A percentile compares a stretch with the other conserved stretches of the same genome.
Conservation (phyloP, 2,888 invertebrate genomes). For the Priocnemis perturbator region DNA sequence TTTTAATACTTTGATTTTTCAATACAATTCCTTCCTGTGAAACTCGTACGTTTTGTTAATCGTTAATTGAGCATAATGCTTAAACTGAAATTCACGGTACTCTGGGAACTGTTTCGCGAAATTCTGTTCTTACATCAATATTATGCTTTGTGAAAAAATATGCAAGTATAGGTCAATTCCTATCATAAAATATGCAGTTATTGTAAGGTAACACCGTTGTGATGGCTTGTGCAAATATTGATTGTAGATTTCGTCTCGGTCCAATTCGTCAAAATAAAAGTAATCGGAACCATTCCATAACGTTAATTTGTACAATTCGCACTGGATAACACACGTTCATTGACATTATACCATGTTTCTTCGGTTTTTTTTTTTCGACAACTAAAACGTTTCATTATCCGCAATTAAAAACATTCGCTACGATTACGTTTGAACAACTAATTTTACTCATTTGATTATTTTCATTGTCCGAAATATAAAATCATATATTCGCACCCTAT, state of each 20-base stretch:
- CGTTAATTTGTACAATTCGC: constrained; percentile 13
- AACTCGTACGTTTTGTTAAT: constrained; percentile 43
- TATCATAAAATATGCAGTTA: constrained; percentile 53
- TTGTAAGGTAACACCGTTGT: constrained; percentile 31
- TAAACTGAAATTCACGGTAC: constrained; percentile 43
- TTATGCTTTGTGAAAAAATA: constrained; percentile 67
- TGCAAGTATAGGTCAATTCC: constrained; percentile 63
- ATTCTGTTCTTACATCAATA: constrained; percentile 30
- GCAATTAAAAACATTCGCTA: constrained; percentile 20
- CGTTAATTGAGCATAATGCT: constrained; percentile 58
- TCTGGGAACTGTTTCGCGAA: constrained; percentile 41
- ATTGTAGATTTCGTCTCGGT: constrained; percentile 18
- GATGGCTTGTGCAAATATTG: constrained; percentile 38
- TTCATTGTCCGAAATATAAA: constrained; percentile 35
- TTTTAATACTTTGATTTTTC: constrained; percentile 58
- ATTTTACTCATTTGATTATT: constrained; percentile 7
- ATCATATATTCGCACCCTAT: constrained; percentile 42
- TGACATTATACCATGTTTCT: background rate
- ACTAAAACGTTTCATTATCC: constrained; percentile 2
- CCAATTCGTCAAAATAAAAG: constrained; percentile 13
- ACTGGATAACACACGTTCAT: constrained; percentile 6
- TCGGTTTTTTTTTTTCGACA: background rate
- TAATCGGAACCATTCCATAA: constrained; percentile 10
- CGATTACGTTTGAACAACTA: constrained; percentile 7
- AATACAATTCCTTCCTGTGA: constrained; percentile 38